Percentiles rank a stretch among this genome's conserved stretches.
These are phyloP conservation scores for Eucera pruinosa DNA, from an alignment of 2,888 invertebrate species.

Conservation along the genomic window DNA sequence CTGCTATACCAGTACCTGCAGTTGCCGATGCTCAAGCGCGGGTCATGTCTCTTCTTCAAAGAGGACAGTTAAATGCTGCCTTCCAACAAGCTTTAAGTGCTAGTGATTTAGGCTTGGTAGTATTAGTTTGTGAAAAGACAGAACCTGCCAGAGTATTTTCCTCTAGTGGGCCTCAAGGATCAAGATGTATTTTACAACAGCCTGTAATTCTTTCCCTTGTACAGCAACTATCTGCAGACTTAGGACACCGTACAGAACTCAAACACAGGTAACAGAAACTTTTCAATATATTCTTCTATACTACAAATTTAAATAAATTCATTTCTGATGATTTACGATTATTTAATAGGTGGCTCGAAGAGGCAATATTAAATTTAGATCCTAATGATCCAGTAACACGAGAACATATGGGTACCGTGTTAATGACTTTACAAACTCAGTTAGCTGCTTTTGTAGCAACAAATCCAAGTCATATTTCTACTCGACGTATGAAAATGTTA, in stretches of 20 bases:
- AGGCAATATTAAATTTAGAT: slow-evolving; percentile 93
- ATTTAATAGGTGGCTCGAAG: slow-evolving; percentile 91
- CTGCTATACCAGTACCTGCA: slow-evolving; percentile 86
- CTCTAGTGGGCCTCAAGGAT: slow-evolving; percentile 82
- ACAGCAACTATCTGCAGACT: slow-evolving; percentile 96
- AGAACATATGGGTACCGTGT: slow-evolving; percentile 92
- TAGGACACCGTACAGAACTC: slow-evolving; percentile 92
- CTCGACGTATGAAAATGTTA: slow-evolving; percentile 89
- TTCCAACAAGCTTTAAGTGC: slow-evolving; percentile 96
- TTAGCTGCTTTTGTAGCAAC: slow-evolving; percentile 88
- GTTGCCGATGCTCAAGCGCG: slow-evolving; percentile 80
- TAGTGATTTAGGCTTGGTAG: slow-evolving; percentile 94
- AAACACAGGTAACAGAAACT: slow-evolving; percentile 88
- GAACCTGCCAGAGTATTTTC: slow-evolving; percentile 92
- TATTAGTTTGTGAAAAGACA: slow-evolving; percentile 94
- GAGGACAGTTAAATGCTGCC: slow-evolving; percentile 93
- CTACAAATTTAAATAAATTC: not conserved
- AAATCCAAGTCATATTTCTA: slow-evolving; percentile 88
- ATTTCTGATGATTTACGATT: slow-evolving; percentile 13
- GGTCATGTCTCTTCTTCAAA: slow-evolving; percentile 79
- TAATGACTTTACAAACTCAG: slow-evolving; percentile 91
- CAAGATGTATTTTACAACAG: slow-evolving; percentile 91
- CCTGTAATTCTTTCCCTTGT: slow-evolving; percentile 96
- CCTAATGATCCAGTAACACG: slow-evolving; percentile 90
- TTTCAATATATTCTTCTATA: slow-evolving; percentile 7